phyloP scores from a whole-genome alignment of 1,140 invertebrate genomes.

The Himalopsyche phryganea region DNA sequence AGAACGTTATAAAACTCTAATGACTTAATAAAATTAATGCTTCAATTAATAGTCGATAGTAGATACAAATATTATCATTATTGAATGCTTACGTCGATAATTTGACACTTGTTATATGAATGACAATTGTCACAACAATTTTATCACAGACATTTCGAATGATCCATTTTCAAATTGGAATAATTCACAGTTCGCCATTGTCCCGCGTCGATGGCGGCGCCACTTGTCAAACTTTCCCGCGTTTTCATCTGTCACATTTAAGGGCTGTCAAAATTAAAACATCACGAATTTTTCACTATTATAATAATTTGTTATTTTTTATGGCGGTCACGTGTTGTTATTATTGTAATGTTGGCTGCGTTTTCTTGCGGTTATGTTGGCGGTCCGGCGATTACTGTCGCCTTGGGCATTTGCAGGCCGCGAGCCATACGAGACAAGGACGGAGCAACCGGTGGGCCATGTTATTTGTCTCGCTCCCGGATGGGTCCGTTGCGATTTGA shows the following conservation, averaged over 20 bases:
- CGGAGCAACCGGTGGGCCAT: not conserved
- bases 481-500: not conserved
- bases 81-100: no score
- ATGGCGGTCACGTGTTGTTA: slow-evolving; percentile 12
- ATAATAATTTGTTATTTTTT: slow-evolving; percentile 9
- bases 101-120: no score
- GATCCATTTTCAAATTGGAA: no score
- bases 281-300: not conserved
- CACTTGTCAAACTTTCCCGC: not conserved
- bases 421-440: slow-evolving; percentile 5
- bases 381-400: slow-evolving; percentile 16
- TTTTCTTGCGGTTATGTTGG: slow-evolving; percentile 15
- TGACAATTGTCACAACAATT: no score
- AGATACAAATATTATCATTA: no score
- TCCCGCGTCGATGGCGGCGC: no score
- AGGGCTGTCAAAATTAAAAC: no score
- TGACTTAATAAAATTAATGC: no score
- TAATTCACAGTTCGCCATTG: no score
- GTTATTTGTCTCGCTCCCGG: not conserved
- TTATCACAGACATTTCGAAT: no score
- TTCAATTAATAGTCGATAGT: no score
- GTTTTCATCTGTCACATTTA: slow-evolving; percentile 10
- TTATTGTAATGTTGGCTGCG: not conserved
- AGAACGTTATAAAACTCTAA: no score
- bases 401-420: slow-evolving; percentile 9